Evolutionary conservation across 1,140 invertebrate genomes (phyloP), one percentile per base, ranked within the genome.

Genomic region (Anastrepha obliqua): DNA sequence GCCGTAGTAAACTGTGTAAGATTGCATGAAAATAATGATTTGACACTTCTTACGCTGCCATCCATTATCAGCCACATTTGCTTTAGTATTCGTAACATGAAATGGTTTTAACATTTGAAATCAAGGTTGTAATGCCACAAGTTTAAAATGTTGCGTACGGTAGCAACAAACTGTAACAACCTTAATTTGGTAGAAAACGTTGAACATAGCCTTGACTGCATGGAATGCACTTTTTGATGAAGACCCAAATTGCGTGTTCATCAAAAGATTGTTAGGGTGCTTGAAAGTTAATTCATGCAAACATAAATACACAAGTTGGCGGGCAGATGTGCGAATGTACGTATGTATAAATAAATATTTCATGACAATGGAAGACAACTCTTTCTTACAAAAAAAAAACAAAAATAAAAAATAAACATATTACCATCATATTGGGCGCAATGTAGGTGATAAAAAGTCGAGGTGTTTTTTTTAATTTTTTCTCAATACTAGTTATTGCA

Each of bases 71-170:
- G 29, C 3, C 39, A 29, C 29, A 29, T 8, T 39, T 67, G 29
- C 9, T 67, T 67, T 67, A 39, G 65, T 67, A 67, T 67, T 20
- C 65, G 65, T 13, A 39, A 29, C 65, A 29, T 42, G 65, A 29
- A 42, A 67, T 20, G 65, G 20, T 11, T 29, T 67, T 42, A 67
- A 67, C 65, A 42, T 42, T 67, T 3, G 29, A 67, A 67, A 67
- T 42, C 29, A 67, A 67, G 65, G 65, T 67, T 67, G 65, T 67
- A 29, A 67, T 29, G 64, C 64, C 29, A 67, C 29, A 42, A 13
- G 29, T 67, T 67, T 42, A 20, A 39, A 29, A 67, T 58, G 13
- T 29, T 29, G 29, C 29, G 0, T 29, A 29, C 29, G 29, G 13
- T 13, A 58, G 13, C 65, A 65, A 29, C 13, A 67, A 67, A 67